These are phyloP conservation scores for Atta colombica DNA, from an alignment of 1,140 invertebrate genomes.

Conservation along the genomic window DNA sequence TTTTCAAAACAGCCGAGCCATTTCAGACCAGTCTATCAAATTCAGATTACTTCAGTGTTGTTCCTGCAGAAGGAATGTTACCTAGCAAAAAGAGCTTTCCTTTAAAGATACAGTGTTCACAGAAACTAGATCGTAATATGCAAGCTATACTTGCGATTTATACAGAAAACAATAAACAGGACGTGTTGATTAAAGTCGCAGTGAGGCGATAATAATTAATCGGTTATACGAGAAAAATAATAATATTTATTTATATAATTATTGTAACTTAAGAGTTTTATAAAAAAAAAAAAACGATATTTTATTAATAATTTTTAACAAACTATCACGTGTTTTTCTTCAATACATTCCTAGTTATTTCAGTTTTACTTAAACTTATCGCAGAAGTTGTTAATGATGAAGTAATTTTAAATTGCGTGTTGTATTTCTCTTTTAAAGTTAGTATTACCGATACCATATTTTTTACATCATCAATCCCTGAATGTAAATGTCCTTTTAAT, in stretches of 20 bases:
- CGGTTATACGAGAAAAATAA: conserved; percentile 6
- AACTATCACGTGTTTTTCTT: conserved; percentile 14
- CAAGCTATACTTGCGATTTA: conserved; percentile 76
- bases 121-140: conserved; percentile 68
- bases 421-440: conserved; percentile 68
- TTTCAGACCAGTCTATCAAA: conserved; percentile 75
- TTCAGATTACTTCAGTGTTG: conserved; percentile 72
- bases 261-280: conserved; percentile 55
- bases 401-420: conserved; percentile 77
- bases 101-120: conserved; percentile 77
- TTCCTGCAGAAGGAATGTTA: conserved; percentile 79
- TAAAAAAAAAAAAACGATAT: conserved; percentile 36
- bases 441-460: conserved; percentile 82
- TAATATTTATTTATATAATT: conserved; percentile 50
- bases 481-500: conserved; percentile 81
- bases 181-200: conserved; percentile 75
- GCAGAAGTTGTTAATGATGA: conserved; percentile 21
- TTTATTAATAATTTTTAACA: conserved; percentile 66
- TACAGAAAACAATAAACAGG: conserved; percentile 76
- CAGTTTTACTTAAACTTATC: neutral
- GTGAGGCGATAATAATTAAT: conserved; percentile 64
- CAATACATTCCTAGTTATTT: neutral
- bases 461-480: conserved; percentile 81
- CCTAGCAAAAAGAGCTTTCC: conserved; percentile 73
- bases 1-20: conserved; percentile 70